Evolutionary conservation across 2,113 vertebrate species (phyloP), one percentile per base, ranked within the genome.

Genomic region (Macquaria australasica): DNA sequence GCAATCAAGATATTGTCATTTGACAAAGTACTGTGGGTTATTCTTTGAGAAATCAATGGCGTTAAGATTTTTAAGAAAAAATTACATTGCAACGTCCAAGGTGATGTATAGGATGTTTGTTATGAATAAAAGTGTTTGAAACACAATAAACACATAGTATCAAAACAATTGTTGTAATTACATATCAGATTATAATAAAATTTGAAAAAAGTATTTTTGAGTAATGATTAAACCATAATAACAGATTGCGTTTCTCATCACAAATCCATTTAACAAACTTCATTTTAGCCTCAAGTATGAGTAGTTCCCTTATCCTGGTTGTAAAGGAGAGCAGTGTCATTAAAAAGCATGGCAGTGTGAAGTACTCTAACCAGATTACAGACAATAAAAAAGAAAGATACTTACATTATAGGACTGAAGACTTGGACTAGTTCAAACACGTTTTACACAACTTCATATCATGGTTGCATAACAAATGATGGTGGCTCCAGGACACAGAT

Each of bases 1-100:
- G 79, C 58, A 89, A 76, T 85, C 28, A 59, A 64, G 15, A 59
- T 51, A 23, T 83, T 88, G 70, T 92, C 60, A 76, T 67, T 68
- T 66, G 79, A 86, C 70, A 74, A 88, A 85, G 51, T 84, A 48
- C 67, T 64, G 39, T 84, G 67, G 80, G 80, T 86, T 90, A 23
- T 71, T 82, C 34, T 84, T 56, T 77, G 21, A 59, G 16, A 72
- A 48, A 28, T 75, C 37, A n/a, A 37, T 63, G 18, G 23, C 20
- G 25, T 62, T 21, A 55, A 12, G 34, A 67, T 20, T 77, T 50
- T 78, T 62, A 51, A 12, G 45, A 12, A 12, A 3, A 48, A 55
- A 31, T 72, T 59, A 76, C n/a, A 48, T 43, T 75, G 23, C 23
- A 51, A 31, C 28, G 37, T 72, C 34, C 23, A 81, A 14, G 68